These are phyloP conservation scores for Ochropacha duplaris DNA, from an alignment of 2,888 invertebrate genomes.

Conservation along the genomic window DNA sequence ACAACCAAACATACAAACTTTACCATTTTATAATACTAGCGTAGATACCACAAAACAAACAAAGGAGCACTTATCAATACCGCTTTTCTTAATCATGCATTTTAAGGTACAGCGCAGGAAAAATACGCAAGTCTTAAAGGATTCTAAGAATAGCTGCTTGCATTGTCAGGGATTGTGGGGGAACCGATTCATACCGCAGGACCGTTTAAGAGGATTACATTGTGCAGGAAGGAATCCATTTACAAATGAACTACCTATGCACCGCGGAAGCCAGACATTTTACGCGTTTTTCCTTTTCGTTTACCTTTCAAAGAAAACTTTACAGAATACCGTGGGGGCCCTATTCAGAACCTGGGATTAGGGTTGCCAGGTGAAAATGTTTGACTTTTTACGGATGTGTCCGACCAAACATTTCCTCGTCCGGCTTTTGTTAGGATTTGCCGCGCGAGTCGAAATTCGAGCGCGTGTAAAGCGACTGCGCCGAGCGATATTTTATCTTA, in stretches of 20 bases:
- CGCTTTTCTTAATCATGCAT: background rate
- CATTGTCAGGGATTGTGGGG: background rate
- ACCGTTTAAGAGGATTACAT: constrained; percentile 1
- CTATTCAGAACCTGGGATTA: no score
- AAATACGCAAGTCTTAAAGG: background rate
- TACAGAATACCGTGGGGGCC: background rate
- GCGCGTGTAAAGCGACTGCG: no score
- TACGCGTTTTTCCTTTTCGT: background rate
- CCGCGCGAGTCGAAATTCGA: no score
- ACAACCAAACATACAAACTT: no score
- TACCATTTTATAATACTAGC: no score
- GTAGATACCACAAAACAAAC: no score
- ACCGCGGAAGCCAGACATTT: background rate
- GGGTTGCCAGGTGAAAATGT: no score
- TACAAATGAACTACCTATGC: background rate
- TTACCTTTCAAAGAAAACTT: background rate
- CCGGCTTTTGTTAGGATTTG: no score
- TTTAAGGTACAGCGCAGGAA: background rate
- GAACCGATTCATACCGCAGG: background rate
- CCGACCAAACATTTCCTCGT: no score
- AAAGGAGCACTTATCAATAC: no score
- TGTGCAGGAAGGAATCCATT: background rate
- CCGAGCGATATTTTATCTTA: no score
- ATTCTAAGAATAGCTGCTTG: background rate
- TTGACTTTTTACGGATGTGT: no score